Evolutionary conservation across 2,888 invertebrate species (phyloP), one percentile per base, ranked within the genome.

Genomic region (Buathra laborator): DNA sequence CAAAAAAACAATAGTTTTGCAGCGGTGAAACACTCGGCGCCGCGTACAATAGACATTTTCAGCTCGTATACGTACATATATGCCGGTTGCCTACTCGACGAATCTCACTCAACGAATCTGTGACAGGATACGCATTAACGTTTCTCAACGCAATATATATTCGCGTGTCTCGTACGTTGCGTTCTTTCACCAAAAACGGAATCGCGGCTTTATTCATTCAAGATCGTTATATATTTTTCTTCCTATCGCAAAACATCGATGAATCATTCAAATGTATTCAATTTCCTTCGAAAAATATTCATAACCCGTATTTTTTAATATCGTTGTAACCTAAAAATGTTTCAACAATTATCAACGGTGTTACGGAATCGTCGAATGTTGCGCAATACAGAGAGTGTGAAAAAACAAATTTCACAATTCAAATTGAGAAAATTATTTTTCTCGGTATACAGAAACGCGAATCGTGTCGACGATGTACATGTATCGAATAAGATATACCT

Each of bases 41-140:
- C 19, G 4, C 29, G 14, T 46, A 51, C 46, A 51, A 68, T 32
- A 10, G 43, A 48, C 43, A 75, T 48, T 62, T n/a, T 46, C 10
- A 7, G 68, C 32, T 48, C 37, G 19, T 9, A 32, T 48, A n/a
- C 53, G 46, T 59, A 67, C 32, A 24, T 44, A 37, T 62, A 29
- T 53, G 46, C 24, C 37, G 37, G 37, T 9, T 37, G 37, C 37
- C 37, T 53, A 46, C 37, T 12, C 37, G 72, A 68, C 59, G 71
- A 37, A 37, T 68, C 76, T 68, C 64, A 56, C 51, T 79, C 48
- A 48, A 71, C 56, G 62, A 76, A 84, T 84, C 59, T 81, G 76
- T 72, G 77, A 77, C 77, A 81, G 84, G 84, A 84, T 84, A 81
- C 59, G 44, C 46, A 46, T 77, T 56, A 62, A 48, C 12, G 77